Percentiles rank a stretch among this genome's conserved stretches.
These are phyloP conservation scores for Amphimallon solstitiale DNA, from an alignment of 2,888 invertebrate genomes.

Conservation along the genomic window DNA sequence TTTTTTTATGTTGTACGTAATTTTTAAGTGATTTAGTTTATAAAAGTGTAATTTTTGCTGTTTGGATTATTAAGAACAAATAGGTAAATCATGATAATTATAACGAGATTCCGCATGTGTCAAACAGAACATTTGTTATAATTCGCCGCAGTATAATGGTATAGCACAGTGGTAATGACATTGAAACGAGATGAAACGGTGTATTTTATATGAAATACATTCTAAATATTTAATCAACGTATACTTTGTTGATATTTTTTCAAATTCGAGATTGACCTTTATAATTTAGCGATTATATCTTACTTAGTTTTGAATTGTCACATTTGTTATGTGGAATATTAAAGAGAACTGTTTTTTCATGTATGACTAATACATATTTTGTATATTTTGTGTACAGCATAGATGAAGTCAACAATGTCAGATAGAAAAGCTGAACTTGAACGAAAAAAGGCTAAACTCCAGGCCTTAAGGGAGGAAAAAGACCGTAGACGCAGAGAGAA, in stretches of 20 bases:
- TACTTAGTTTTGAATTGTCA: background rate
- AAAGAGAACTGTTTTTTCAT: too few species aligned
- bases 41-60: constrained; percentile 36
- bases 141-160: constrained; percentile 12
- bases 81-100: constrained; percentile 4
- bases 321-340: constrained; percentile 40
- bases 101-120: background rate
- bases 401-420: constrained; percentile 69
- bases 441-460: constrained; percentile 90
- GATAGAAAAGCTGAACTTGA: constrained; percentile 94
- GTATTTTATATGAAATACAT: constrained; percentile 11
- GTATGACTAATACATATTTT: constrained; percentile 24
- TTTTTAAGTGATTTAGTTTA: constrained; percentile 34
- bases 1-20: constrained; percentile 34
- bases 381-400: background rate
- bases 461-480: constrained; percentile 89
- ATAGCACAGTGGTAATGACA: constrained; percentile 40
- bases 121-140: background rate
- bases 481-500: constrained; percentile 86
- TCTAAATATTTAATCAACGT: background rate
- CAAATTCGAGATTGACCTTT: too few species aligned
- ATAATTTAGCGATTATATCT: background rate
- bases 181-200: constrained; percentile 36
- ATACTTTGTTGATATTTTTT: too few species aligned
- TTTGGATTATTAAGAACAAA: constrained; percentile 4